Base-by-base conservation (phyloP, 2,797 vertebrate genomes). In the Pelobates cultripes region DNA sequence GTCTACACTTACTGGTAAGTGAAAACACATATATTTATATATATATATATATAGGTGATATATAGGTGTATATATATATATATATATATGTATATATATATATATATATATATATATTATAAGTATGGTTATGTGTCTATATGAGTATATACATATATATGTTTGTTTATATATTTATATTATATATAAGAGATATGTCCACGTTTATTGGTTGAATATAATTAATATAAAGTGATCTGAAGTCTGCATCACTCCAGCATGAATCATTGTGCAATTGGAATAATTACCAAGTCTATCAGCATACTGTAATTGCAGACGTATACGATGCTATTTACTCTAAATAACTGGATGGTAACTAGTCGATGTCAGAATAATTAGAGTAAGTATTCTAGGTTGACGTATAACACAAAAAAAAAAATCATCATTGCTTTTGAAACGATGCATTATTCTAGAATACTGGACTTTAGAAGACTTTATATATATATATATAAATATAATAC, bases 1-100 rank as follows among this genome's bases (percentile, higher is more conserved):
- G 61, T 14, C 12, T 64, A 7, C 14, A 15, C 28, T 2, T 10
- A 28, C 47, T 71, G 77, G 77, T 70, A 51, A 71, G 77, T 71
- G 10, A 10, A 51, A 51, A 51, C 5, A 51, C 47, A 28, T 28
- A 28, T 28, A 28, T 28, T 28, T 28, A 28, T 1, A 28, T 28
- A 28, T 28, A 28, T 1, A 28, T 28, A 28, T 28, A 28, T 28
- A 28, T 28, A 28, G 28, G 28, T 28, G 28, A 28, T 28, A 28
- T 28, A 28, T 28, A 28, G 8, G 5, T 60, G n/a, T 15, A 1
- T 57, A 3, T 3, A 9, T 8, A 42, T 43, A 44, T 43, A 74
- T 60, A 55, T 43, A 68, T 55, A 55, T 43, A 77, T 55, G 28
- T 28, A 1, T 28, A 2, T 28, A 1, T 28, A 28, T 28, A 28